A percentile compares a stretch with the other conserved stretches of the same genome.
Conservation (phyloP, 2,888 invertebrate genomes). For the Bibio marci region DNA sequence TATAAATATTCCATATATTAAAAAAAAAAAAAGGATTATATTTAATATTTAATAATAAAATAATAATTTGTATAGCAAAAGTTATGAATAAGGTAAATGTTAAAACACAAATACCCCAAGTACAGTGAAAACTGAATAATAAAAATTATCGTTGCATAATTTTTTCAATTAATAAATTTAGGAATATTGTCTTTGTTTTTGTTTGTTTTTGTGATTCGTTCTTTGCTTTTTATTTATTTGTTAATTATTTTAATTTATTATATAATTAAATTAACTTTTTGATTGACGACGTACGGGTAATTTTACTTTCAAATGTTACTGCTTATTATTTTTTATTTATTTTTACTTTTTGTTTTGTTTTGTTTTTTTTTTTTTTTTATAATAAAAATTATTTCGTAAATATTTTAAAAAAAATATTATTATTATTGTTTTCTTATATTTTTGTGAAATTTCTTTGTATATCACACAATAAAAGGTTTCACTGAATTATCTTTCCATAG, state of each 20-base stretch:
- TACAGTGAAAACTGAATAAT: slow-evolving; percentile 10
- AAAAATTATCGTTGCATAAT: not conserved
- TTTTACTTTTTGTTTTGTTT: no score
- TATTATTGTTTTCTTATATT: not conserved
- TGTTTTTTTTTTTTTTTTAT: no score
- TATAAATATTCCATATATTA: no score
- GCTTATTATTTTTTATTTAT: no score
- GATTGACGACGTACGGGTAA: no score
- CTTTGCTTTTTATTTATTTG: not conserved
- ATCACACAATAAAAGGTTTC: slow-evolving; percentile 3
- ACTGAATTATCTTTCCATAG: slow-evolving; percentile 1
- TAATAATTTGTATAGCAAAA: no score
- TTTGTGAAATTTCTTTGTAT: not conserved
- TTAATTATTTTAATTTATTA: no score
- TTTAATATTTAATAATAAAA: no score
- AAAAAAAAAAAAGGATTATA: no score
- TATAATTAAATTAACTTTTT: no score
- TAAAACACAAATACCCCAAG: slow-evolving; percentile 13
- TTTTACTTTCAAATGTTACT: no score
- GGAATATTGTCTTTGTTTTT: not conserved
- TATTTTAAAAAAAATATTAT: not conserved
- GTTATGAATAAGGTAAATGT: slow-evolving; percentile 12
- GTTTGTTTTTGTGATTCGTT: not conserved
- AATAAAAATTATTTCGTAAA: no score
- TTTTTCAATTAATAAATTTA: not conserved